Evolutionary conservation across 2,797 vertebrate genomes (phyloP).

Genomic region (Poeciliopsis presidionis): DNA sequence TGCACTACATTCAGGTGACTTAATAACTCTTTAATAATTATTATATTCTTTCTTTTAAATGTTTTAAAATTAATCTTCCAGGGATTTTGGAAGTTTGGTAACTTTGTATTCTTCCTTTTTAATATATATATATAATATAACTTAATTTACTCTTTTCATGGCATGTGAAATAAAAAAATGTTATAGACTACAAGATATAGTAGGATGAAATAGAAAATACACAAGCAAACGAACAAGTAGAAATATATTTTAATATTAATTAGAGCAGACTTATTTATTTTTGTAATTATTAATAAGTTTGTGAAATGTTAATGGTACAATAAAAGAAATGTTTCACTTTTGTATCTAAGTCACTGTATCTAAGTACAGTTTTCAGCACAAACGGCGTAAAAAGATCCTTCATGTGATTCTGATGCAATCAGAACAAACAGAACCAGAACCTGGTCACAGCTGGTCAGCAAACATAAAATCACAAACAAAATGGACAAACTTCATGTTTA

Average conservation of each 20-base stretch:
- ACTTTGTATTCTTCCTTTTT: not conserved
- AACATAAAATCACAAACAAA: constrained; percentile 1
- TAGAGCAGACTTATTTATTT: constrained; percentile 35
- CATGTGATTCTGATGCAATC: constrained; percentile 6
- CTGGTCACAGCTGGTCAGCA: constrained; percentile 10
- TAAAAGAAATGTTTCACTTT: constrained; percentile 15
- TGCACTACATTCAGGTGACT: not conserved
- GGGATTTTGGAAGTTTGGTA: not conserved
- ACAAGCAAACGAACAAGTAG: constrained; percentile 37
- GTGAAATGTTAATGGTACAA: constrained; percentile 6
- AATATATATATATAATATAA: not conserved
- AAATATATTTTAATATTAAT: constrained; percentile 55
- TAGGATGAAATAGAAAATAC: constrained; percentile 2
- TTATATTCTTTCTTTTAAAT: not conserved
- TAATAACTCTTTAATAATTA: not conserved
- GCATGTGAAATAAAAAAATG: not conserved
- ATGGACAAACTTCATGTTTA: constrained; percentile 11
- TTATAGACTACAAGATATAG: too few relatives aligned
- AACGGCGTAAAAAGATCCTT: constrained; percentile 31
- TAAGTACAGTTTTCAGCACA: not conserved
- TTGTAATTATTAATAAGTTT: constrained; percentile 34
- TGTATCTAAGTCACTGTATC: constrained; percentile 5
- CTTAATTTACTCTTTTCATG: not conserved
- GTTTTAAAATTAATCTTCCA: not conserved
- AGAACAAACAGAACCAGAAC: not conserved